These are phyloP conservation scores for Prosopocoilus inquinatus DNA, from an alignment of 2,888 invertebrate species.

Conservation along the genomic window DNA sequence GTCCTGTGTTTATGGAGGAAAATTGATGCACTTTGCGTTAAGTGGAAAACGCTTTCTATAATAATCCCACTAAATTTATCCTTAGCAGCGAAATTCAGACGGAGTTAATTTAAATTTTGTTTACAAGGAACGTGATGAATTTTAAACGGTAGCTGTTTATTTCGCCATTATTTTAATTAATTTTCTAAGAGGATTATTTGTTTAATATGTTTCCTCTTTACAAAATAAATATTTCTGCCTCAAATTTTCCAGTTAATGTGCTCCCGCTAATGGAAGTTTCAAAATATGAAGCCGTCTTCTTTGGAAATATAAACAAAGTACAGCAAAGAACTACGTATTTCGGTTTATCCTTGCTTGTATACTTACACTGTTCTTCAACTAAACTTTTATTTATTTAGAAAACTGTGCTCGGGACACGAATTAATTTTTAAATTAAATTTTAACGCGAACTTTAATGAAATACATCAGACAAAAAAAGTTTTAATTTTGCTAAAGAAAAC, in stretches of 20 bases:
- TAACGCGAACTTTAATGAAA: too few relatives aligned
- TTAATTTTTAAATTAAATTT: too few relatives aligned
- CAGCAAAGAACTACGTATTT: too few relatives aligned
- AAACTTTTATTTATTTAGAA: too few relatives aligned
- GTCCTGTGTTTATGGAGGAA: conserved; percentile 43
- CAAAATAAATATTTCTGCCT: conserved; percentile 12
- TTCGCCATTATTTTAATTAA: conserved; percentile 37
- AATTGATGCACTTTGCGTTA: conserved; percentile 48
- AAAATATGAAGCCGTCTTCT: not conserved
- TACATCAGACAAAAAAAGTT: too few relatives aligned
- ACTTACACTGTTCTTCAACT: too few relatives aligned
- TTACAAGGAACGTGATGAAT: conserved; percentile 41
- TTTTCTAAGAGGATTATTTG: conserved; percentile 23
- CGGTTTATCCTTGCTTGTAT: too few relatives aligned
- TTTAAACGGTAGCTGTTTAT: conserved; percentile 42
- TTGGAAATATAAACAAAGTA: too few relatives aligned
- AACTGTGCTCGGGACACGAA: too few relatives aligned
- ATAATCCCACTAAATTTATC: conserved; percentile 50
- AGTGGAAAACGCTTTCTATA: conserved; percentile 48
- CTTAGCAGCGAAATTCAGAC: conserved; percentile 35
- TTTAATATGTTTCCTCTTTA: conserved; percentile 8
- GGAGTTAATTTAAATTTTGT: conserved; percentile 43
- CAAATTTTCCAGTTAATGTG: conserved; percentile 6
- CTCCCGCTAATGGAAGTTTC: conserved; percentile 9
- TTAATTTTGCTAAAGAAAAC: too few relatives aligned